Percentiles rank a stretch among this genome's conserved stretches.
Conservation (phyloP, 2,113 vertebrate species). For the Pheucticus melanocephalus region DNA sequence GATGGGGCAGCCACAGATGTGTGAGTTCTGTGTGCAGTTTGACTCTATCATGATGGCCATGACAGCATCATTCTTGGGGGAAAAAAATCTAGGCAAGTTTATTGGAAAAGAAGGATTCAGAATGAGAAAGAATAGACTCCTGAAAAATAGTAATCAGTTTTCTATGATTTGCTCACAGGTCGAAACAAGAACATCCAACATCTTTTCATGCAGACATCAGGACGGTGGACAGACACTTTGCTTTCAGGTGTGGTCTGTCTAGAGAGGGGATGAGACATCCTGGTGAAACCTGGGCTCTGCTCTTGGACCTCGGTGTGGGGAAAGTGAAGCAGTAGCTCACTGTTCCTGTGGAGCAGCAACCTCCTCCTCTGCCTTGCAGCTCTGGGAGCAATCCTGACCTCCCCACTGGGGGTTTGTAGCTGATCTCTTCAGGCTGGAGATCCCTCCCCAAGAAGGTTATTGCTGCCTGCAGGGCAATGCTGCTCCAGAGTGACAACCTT, state of each 20-base stretch:
- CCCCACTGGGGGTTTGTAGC: not conserved
- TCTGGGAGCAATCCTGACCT: not conserved
- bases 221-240: not conserved
- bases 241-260: not conserved
- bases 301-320: rapidly evolving
- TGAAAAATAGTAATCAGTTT: not conserved
- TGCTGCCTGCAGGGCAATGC: not conserved
- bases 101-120: not conserved
- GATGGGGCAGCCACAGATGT: not conserved
- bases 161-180: not conserved
- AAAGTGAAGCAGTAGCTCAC: not conserved
- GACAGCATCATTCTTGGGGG: not conserved
- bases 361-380: not conserved
- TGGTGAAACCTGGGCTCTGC: not conserved
- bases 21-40: not conserved
- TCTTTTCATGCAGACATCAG: not conserved
- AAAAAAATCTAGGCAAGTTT: not conserved
- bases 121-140: not conserved
- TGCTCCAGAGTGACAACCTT: not conserved
- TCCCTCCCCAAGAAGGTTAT: not conserved
- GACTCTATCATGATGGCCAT: not conserved
- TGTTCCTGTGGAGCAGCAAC: not conserved
- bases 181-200: not conserved
- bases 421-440: not conserved
- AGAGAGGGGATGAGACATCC: not conserved